Evolutionary conservation across 1,140 invertebrate genomes (phyloP).

Genomic region (Coptotermes formosanus): DNA sequence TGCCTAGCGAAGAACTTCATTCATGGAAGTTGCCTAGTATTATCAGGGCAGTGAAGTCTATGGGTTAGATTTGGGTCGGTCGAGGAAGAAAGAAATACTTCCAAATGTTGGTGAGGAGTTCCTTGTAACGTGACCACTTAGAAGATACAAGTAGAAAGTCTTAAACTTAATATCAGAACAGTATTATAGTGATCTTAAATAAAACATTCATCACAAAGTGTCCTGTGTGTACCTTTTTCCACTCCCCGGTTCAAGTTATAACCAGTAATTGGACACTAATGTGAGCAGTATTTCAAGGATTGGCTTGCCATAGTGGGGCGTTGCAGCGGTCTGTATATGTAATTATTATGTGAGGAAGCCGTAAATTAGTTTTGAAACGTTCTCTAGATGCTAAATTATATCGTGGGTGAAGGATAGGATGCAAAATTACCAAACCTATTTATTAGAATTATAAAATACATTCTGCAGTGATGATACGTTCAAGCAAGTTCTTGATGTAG

Average conservation of each 20-base stretch:
- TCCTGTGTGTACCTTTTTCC: neutral
- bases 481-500: neutral
- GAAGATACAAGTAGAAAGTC: too few species aligned
- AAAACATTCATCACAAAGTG: neutral
- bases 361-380: neutral
- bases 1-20: too few species aligned
- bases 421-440: neutral
- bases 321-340: neutral
- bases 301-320: neutral
- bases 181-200: neutral
- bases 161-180: too few species aligned
- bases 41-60: too few species aligned
- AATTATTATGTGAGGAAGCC: slow-evolving; percentile 16
- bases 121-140: too few species aligned
- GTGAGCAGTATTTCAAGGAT: neutral
- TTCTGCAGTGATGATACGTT: neutral
- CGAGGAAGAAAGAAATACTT: too few species aligned
- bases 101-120: too few species aligned
- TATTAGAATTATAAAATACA: neutral
- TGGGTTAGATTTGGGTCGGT: too few species aligned
- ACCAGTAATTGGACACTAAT: neutral
- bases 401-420: neutral
- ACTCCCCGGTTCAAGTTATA: neutral
- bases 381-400: neutral
- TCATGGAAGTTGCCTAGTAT: too few species aligned